Conservation (phyloP, 1,140 invertebrate genomes). For the Ceratina japonica region DNA sequence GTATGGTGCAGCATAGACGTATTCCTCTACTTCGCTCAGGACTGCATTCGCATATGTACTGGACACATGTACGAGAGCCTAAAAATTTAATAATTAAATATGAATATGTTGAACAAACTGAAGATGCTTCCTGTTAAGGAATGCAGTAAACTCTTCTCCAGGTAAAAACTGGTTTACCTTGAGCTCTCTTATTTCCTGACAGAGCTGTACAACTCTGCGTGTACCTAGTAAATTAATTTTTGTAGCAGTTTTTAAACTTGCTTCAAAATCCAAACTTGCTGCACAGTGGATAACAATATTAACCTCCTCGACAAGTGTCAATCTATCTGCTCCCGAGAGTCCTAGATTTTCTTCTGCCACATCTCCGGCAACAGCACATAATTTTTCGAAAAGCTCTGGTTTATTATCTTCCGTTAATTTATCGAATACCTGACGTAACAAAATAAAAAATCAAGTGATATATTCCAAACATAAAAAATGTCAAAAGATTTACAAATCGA, state of each 20-base stretch:
- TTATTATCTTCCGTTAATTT: conserved; percentile 81
- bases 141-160: neutral
- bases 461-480: neutral
- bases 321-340: conserved; percentile 83
- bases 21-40: conserved; percentile 84
- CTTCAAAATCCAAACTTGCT: conserved; percentile 96
- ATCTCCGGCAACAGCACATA: conserved; percentile 91
- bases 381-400: conserved; percentile 84
- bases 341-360: conserved; percentile 89
- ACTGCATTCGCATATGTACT: conserved; percentile 94
- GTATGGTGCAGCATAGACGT: conserved; percentile 90
- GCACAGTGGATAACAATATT: conserved; percentile 96
- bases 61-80: conserved; percentile 91
- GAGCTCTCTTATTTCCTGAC: conserved; percentile 85
- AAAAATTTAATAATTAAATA: conserved; percentile 22
- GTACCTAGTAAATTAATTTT: conserved; percentile 89
- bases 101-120: neutral
- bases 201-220: conserved; percentile 84
- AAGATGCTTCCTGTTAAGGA: neutral
- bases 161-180: conserved; percentile 81
- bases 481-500: neutral
- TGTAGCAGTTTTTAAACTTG: conserved; percentile 88
- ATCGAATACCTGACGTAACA: conserved; percentile 84
- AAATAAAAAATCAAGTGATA: conserved; percentile 2
- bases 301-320: conserved; percentile 85